phyloP scores from a whole-genome alignment of 2,797 vertebrate genomes.

The Buphagus erythrorhynchus region DNA sequence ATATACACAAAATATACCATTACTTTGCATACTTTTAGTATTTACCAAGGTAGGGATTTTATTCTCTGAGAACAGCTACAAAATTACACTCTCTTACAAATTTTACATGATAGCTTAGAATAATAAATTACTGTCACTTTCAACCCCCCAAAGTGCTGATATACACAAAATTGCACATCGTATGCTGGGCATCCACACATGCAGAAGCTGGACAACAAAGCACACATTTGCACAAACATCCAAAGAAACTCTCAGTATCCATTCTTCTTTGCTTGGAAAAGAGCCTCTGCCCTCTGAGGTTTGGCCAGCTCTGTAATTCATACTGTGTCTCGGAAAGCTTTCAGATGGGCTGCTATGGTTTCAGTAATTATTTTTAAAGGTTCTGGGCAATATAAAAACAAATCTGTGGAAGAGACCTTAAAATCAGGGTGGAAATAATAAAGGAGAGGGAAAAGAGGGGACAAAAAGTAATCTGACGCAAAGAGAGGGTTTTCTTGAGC shows the following conservation, averaged over 20 bases:
- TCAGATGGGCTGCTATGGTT: slow-evolving; percentile 32
- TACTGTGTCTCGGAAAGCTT: not conserved
- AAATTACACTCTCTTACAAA: not conserved
- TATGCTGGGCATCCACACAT: not conserved
- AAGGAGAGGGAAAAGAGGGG: not conserved
- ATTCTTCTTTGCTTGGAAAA: not conserved
- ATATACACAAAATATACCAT: not conserved
- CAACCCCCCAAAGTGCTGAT: not conserved
- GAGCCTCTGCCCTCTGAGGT: slow-evolving; percentile 15
- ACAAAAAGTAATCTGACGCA: not conserved
- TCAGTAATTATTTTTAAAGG: slow-evolving; percentile 19
- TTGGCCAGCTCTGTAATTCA: not conserved
- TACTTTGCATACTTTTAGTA: not conserved
- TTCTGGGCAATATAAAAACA: not conserved
- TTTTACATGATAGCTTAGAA: not conserved
- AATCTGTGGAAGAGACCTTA: not conserved
- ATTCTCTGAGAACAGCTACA: not conserved
- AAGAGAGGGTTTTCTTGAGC: not conserved
- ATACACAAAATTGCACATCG: not conserved
- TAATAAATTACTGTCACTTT: not conserved
- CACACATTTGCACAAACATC: not conserved
- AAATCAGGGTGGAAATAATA: not conserved
- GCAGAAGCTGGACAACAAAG: not conserved
- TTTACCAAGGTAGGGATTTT: not conserved
- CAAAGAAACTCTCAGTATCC: not conserved